Evolutionary conservation across 2,797 vertebrate genomes (phyloP), one percentile per base, ranked within the genome.

Genomic region (Tokudaia muenninki): DNA sequence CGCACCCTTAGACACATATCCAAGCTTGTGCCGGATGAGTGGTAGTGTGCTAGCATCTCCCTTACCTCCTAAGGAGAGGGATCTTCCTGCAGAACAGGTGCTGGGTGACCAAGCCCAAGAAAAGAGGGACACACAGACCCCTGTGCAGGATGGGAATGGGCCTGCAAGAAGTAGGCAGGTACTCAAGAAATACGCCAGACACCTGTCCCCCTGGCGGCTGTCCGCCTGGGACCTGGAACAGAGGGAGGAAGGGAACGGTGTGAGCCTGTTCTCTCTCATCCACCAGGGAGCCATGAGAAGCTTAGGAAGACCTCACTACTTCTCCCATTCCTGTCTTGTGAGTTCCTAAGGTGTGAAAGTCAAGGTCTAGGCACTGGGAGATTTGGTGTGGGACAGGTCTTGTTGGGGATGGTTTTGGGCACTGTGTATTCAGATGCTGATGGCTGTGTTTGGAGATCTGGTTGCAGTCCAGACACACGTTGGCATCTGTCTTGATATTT

Each of bases 231-330:
- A 77, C 74, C 61, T 29, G 26, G 75, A 72, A 65, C 1, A 82
- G 91, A 52, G 21, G 57, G 72, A 1, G 0, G 57, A 0, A 0
- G 1, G 12, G 91, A 50, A 44, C 10, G 26, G 50, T 41, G 31
- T 22, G 29, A 72, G 19, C 0, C 37, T 31, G 41, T n/a, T 24
- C 0, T 0, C 37, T 5, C 78, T 6, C 59, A 26, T 90, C 79
- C 74, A 83, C 77, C 1, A 0, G 0, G 31, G 34, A 88, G 24
- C 34, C 34, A 94, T 92, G 67, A 93, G 95, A 91, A 77, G 65
- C 94, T 65, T 24, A 94, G 92, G 91, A 93, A 81, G 13, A 31
- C 41, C 24, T 70, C 17, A 0, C 88, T 88, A 97, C 96, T 97
- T 94, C 95, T 97, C 87, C 80, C 34, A 3, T 0, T 3, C 9